Base-by-base conservation (phyloP, 2,888 invertebrate species). In the Leptopilina syphax region DNA sequence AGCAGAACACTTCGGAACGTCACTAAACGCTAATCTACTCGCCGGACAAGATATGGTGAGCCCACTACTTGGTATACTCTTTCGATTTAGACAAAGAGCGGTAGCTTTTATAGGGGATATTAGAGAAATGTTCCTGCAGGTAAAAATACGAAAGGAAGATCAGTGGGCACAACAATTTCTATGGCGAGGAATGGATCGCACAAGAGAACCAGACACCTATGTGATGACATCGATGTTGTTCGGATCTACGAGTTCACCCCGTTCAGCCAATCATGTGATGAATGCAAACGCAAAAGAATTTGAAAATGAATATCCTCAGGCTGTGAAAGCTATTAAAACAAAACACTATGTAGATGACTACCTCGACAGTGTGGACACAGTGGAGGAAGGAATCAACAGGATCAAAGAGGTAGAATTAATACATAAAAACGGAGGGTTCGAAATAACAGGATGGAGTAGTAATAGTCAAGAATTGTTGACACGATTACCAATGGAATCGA, bases 21-120 rank as follows among this genome's bases (percentile, higher is more conserved):
- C n/a, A 7, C 65, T 77, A 5, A 76, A 76, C 18, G 47, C 63
- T 60, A 24, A 78, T 63, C 1, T 68, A 12, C 24, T 66, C 13
- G 1, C 7, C 0, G n/a, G 57, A 10, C n/a, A 54, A n/a, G 60
- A 60, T 18, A 50, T 54, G 57, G 78, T 44, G 34, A 54, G 47
- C 57, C 3, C 12, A 44, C 47, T 60, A 65, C 79, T 87, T 0
- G 88, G 88, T 1, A 87, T 91, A 1, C 73, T 92, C 65, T 84
- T 88, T 77, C 87, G 89, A 1, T 92, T 92, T 78, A 80, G 91
- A 34, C 86, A 89, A 83, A 82, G 87, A 54, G 83, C 78, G 50
- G 80, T 90, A 6, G 91, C 87, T 1, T 83, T 91, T 80, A 76
- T 84, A 85, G 80, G 88, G 0, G 90, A 90, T 67, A 87, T 90